A percentile compares a stretch with the other conserved stretches of the same genome.
Evolutionary conservation across 1,140 invertebrate species (phyloP).

Genomic region (Drosophila seguyi): DNA sequence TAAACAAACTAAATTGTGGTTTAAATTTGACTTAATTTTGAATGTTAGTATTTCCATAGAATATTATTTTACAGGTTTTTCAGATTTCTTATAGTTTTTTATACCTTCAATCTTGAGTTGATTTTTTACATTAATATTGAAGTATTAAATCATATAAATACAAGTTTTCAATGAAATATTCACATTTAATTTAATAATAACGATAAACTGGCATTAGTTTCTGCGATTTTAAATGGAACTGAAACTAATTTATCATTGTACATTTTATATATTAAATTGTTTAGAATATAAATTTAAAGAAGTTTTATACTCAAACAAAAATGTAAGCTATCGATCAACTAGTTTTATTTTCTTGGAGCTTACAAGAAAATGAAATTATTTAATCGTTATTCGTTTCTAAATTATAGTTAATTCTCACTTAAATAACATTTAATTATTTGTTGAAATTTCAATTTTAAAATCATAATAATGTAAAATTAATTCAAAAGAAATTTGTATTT

Average conservation of each 20-base stretch:
- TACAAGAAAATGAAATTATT: neutral
- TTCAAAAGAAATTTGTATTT: neutral
- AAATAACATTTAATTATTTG: too few species aligned
- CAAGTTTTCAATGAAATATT: neutral
- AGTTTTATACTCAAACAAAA: too few species aligned
- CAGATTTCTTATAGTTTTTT: neutral
- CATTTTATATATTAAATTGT: too few species aligned
- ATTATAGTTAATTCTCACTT: too few species aligned
- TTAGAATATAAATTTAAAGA: neutral
- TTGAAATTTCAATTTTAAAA: neutral
- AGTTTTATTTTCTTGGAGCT: neutral
- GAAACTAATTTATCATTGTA: conserved; percentile 17
- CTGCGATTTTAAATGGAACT: conserved; percentile 4
- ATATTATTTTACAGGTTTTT: conserved; percentile 1
- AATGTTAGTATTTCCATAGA: conserved; percentile 4
- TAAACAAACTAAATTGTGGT: conserved; percentile 4
- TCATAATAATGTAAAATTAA: too few species aligned
- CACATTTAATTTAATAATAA: neutral
- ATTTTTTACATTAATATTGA: neutral
- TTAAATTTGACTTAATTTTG: neutral
- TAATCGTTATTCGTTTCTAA: neutral
- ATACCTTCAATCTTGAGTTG: neutral
- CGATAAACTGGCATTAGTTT: conserved; percentile 22
- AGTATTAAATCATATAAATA: neutral
- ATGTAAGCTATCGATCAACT: too few species aligned